Conservation (phyloP, 1,140 invertebrate genomes). For the Drosophila nikananu region DNA sequence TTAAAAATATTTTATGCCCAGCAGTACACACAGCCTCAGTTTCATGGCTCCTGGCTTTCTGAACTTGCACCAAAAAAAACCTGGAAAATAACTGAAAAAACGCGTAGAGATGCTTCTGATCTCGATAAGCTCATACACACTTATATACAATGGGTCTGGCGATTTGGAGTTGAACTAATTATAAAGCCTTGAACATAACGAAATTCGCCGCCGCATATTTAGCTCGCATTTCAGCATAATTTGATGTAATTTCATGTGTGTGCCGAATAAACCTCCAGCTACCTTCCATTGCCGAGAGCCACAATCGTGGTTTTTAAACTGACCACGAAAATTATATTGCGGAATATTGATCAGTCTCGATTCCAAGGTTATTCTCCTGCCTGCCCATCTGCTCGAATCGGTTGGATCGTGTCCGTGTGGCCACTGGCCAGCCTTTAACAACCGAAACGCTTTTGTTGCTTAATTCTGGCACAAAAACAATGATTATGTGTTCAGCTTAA, state of each 20-base stretch:
- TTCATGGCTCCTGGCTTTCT: conserved; percentile 29
- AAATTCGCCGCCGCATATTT: conserved; percentile 65
- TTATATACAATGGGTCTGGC: conserved; percentile 9
- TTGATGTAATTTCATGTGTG: conserved; percentile 71
- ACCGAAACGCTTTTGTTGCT: conserved; percentile 5
- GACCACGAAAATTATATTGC: conserved; percentile 72
- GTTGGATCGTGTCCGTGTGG: conserved; percentile 6
- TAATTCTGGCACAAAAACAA: conserved; percentile 6
- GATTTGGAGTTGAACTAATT: conserved; percentile 50
- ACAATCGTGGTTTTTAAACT: conserved; percentile 62
- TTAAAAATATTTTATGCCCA: conserved; percentile 75
- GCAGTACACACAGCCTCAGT: conserved; percentile 17
- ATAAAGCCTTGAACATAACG: conserved; percentile 41
- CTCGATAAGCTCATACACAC: conserved; percentile 54
- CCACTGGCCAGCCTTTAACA: conserved; percentile 3
- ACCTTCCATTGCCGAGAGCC: conserved; percentile 47
- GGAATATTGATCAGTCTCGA: conserved; percentile 76
- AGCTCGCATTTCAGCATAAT: conserved; percentile 80
- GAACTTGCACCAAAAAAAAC: conserved; percentile 39
- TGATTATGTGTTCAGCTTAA: conserved; percentile 7
- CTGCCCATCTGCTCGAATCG: conserved; percentile 15
- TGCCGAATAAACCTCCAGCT: neutral
- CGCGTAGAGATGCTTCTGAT: conserved; percentile 51
- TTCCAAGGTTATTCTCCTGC: conserved; percentile 62
- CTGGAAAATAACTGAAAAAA: conserved; percentile 34